Base-by-base conservation (phyloP, 2,797 vertebrate species). In the Tadarida brasiliensis region DNA sequence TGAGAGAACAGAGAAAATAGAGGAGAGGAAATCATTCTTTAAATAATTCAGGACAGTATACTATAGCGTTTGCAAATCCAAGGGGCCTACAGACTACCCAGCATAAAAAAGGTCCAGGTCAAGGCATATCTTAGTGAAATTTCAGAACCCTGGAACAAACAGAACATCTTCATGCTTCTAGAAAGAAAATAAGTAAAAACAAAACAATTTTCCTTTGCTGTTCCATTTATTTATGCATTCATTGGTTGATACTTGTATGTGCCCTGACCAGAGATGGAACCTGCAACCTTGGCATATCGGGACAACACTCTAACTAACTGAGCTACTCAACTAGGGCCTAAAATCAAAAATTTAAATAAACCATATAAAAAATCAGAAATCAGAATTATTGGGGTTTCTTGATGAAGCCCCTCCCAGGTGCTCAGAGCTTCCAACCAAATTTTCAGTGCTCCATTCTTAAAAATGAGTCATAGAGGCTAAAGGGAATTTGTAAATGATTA, bases 171-270 rank as follows among this genome's bases (percentile, higher is more conserved):
- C 22, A 90, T 87, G 20, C 14, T 86, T 94, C 84, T 77, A 39
- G n/a, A 87, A 96, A 80, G 33, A 91, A 94, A 83, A 87, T 22
- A 85, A 86, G 51, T 4, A 67, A 68, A 87, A 61, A 77, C 20
- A 68, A 67, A 91, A 39, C 81, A 35, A 54, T 8, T 24, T 77
- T 22, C 35, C 35, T 35, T 70, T 70, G 16, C n/a, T 68, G n/a
- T 68, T 68, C n/a, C 9, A 35, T 30, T 24, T 70, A 70, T 24
- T 33, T 67, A 67, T 67, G 15, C 16, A 33, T 33, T 33, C n/a
- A 67, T 17, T 67, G n/a, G 16, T 33, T 33, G 65, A 19, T 33
- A 17, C 65, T 33, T 67, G 16, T 33, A 67, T 67, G 65, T 33
- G 65, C 0, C 7, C 65, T 33, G 16, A 33, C 30, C n/a, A 1